Percentiles rank a stretch among this genome's conserved stretches.
Evolutionary conservation across 2,113 vertebrate species (phyloP).

Genomic region (Chroicocephalus ridibundus): DNA sequence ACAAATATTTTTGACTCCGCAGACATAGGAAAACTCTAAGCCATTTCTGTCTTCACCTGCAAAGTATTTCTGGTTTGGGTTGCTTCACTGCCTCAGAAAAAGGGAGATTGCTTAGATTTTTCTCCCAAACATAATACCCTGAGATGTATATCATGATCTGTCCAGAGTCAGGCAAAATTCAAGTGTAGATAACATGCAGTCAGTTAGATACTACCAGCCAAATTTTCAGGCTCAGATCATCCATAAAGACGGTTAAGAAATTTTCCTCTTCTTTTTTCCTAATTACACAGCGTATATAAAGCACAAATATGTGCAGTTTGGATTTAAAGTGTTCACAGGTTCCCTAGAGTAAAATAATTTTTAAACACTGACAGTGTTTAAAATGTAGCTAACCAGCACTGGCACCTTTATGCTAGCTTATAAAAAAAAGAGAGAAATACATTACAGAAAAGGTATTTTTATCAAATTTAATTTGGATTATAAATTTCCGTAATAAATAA

Average conservation of each 20-base stretch:
- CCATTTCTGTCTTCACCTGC: not conserved
- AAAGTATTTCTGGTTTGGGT: not conserved
- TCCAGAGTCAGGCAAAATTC: not conserved
- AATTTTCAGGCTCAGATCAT: not conserved
- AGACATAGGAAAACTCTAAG: not conserved
- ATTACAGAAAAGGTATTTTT: slow-evolving; percentile 52
- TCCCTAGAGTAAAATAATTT: slow-evolving; percentile 27
- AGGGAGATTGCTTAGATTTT: not conserved
- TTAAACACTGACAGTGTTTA: slow-evolving; percentile 2
- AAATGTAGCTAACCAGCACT: slow-evolving; percentile 29
- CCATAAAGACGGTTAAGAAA: slow-evolving; percentile 2
- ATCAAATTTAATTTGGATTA: slow-evolving; percentile 67
- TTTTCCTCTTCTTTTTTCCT: not conserved
- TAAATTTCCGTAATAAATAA: slow-evolving; percentile 52
- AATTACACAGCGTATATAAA: not conserved
- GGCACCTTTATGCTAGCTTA: slow-evolving; percentile 27
- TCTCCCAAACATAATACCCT: not conserved
- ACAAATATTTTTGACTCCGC: not conserved
- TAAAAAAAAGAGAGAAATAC: not conserved
- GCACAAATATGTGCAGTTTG: not conserved
- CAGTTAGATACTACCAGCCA: not conserved
- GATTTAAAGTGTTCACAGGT: slow-evolving; percentile 10
- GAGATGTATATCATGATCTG: not conserved
- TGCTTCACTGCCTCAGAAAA: slow-evolving; percentile 3
- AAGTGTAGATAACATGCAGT: not conserved